A percentile compares a stretch with the other conserved stretches of the same genome.
Conservation (phyloP, 2,113 vertebrate species). For the Cavia porcellus region DNA sequence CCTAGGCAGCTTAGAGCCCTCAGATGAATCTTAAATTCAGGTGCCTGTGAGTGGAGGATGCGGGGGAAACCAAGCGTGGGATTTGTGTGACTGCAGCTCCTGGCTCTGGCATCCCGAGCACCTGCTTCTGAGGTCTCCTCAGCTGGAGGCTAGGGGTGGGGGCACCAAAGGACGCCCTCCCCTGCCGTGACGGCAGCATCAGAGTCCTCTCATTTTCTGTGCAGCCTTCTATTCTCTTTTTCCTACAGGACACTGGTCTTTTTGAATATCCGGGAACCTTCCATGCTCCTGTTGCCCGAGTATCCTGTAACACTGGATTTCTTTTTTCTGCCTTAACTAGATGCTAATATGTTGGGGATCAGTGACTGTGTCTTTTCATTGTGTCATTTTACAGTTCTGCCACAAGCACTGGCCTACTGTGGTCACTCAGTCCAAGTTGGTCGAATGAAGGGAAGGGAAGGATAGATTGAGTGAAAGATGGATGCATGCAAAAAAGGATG, state of each 20-base stretch:
- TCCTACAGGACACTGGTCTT: rapidly evolving
- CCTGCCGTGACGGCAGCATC: rapidly evolving
- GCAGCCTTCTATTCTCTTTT: not conserved
- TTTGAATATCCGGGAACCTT: rapidly evolving
- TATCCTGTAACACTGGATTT: not conserved
- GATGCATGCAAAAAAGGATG: not conserved
- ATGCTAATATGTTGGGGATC: not conserved
- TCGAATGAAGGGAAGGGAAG: not conserved
- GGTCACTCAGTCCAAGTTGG: not conserved
- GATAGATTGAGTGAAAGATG: not conserved
- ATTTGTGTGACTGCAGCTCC: not conserved
- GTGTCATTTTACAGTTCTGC: not conserved
- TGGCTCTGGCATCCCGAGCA: not conserved
- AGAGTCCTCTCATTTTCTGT: rapidly evolving
- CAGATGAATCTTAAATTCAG: conserved; percentile 61
- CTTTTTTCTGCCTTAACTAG: not conserved
- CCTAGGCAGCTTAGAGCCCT: conserved; percentile 53
- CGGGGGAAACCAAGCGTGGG: not conserved
- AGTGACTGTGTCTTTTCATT: not conserved
- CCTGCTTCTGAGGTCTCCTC: not conserved
- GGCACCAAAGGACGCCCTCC: not conserved
- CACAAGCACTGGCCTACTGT: not conserved
- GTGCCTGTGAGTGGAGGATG: not conserved
- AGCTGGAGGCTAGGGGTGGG: not conserved
- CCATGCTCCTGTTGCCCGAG: not conserved